Percentiles rank a stretch among this genome's conserved stretches.
These are phyloP conservation scores for Odobenus rosmarus DNA, from an alignment of 2,113 vertebrate genomes.

Conservation along the genomic window DNA sequence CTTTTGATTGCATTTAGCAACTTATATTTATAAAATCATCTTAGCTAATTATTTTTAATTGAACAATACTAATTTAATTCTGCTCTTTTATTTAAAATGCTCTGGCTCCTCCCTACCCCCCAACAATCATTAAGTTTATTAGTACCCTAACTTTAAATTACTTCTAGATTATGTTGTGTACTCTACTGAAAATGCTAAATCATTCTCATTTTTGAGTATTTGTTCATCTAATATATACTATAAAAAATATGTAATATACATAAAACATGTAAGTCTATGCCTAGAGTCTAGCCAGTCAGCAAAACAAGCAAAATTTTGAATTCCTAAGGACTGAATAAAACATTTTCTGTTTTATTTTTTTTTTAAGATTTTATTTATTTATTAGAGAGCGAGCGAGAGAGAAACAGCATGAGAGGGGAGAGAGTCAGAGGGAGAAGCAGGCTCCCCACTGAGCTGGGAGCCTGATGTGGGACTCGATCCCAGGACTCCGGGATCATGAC, in stretches of 20 bases:
- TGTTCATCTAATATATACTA: background rate
- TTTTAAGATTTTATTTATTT: too few relatives aligned
- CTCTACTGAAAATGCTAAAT: constrained; percentile 34
- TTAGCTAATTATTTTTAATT: background rate
- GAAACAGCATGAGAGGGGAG: too few relatives aligned
- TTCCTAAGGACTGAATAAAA: background rate
- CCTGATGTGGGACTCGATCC: too few relatives aligned
- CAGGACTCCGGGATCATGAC: too few relatives aligned
- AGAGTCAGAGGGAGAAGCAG: too few relatives aligned
- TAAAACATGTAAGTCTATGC: background rate
- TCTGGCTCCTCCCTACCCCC: background rate
- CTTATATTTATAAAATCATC: background rate
- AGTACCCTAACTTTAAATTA: background rate
- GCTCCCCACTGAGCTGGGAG: too few relatives aligned
- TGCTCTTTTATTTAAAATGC: constrained; percentile 30
- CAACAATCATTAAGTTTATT: background rate
- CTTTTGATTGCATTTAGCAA: background rate
- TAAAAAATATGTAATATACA: background rate
- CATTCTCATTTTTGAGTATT: background rate
- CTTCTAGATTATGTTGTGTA: background rate
- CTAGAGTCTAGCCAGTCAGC: background rate
- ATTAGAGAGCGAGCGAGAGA: too few relatives aligned
- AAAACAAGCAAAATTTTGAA: constrained; percentile 36
- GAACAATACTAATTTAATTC: background rate
- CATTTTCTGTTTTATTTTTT: background rate